Evolutionary conservation across 2,888 invertebrate species (phyloP).

Genomic region (Andrena praecox): DNA sequence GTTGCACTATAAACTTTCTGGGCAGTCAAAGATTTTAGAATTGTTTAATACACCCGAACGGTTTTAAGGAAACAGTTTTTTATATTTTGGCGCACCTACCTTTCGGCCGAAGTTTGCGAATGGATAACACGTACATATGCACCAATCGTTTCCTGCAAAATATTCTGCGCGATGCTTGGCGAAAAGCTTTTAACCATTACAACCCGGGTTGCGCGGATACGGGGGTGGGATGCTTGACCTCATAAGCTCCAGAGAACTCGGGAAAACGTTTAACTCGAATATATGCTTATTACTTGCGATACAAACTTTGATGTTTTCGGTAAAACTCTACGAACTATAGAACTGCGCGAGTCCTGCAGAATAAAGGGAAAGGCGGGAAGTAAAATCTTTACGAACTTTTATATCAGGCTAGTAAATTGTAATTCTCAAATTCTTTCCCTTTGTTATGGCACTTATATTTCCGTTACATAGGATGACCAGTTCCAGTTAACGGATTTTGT

Average conservation of each 20-base stretch:
- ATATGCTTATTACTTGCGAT: slow-evolving; percentile 30
- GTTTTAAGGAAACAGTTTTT: slow-evolving; percentile 35
- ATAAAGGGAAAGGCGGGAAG: background rate
- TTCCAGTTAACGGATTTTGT: background rate
- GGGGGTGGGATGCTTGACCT: slow-evolving; percentile 11
- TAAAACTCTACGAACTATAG: background rate
- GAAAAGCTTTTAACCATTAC: slow-evolving; percentile 70
- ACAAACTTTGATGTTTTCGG: slow-evolving; percentile 2
- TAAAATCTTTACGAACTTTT: background rate
- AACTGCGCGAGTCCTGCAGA: background rate
- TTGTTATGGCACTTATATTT: background rate
- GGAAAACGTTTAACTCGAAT: slow-evolving; percentile 51
- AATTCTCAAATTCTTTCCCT: background rate
- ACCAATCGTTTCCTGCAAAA: slow-evolving; percentile 65
- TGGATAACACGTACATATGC: slow-evolving; percentile 57
- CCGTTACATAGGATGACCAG: background rate
- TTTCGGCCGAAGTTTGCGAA: slow-evolving; percentile 23
- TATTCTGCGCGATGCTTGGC: slow-evolving; percentile 51
- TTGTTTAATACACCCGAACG: background rate
- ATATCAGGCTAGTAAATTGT: background rate
- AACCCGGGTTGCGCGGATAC: slow-evolving; percentile 35
- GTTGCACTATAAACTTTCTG: too few relatives aligned
- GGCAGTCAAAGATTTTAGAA: background rate
- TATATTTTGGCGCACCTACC: slow-evolving; percentile 13
- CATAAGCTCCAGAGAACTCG: slow-evolving; percentile 33